phyloP scores from a whole-genome alignment of 2,797 vertebrate species.

The Lacerta bilineata region DNA sequence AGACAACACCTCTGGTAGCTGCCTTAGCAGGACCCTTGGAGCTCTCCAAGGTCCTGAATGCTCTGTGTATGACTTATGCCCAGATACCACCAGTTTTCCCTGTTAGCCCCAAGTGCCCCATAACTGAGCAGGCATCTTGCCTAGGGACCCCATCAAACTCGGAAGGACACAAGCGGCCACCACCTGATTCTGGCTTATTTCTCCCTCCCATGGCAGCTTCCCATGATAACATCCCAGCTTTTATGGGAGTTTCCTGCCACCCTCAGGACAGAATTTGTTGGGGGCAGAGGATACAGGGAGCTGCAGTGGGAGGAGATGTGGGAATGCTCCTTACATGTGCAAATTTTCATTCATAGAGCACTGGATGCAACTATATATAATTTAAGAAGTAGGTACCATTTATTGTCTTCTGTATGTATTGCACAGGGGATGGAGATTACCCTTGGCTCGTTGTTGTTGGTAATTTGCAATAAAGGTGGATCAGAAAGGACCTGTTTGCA shows the following conservation, averaged over 20 bases:
- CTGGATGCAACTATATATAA: background rate
- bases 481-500: background rate
- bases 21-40: too few species aligned
- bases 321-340: background rate
- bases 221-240: background rate
- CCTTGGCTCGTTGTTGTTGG: background rate
- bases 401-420: too few species aligned
- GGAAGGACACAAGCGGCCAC: background rate
- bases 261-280: too few species aligned
- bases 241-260: background rate
- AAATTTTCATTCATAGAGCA: background rate
- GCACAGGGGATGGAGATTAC: background rate
- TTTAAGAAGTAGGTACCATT: conserved; percentile 19
- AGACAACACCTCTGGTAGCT: too few species aligned
- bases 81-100: too few species aligned
- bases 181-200: background rate
- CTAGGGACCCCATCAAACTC: too few species aligned
- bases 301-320: background rate
- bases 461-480: conserved; percentile 15
- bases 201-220: background rate
- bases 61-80: too few species aligned
- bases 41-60: too few species aligned
- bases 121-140: too few species aligned
- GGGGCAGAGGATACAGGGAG: background rate
- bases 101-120: too few species aligned